phyloP scores from a whole-genome alignment of 37 sponge, comb jelly and placozoan genomes.

The Ianthella basta region DNA sequence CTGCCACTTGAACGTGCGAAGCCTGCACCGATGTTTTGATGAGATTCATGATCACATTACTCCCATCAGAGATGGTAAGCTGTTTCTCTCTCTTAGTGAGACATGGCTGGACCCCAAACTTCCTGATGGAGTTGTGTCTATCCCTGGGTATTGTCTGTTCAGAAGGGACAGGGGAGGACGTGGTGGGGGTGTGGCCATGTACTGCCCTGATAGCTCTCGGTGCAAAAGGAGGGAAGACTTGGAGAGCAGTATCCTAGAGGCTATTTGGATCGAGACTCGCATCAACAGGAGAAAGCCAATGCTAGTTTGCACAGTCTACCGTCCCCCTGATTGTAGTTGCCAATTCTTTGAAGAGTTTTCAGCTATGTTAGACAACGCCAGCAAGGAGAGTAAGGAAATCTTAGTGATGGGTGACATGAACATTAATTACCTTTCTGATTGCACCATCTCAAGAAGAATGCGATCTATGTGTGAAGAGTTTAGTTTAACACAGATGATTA shows the following conservation, averaged over 20 bases:
- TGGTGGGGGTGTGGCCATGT: slow-evolving; percentile 3
- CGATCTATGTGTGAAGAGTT: background rate
- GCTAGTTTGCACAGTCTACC: background rate
- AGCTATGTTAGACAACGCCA: background rate
- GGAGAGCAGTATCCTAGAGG: slow-evolving; percentile 1
- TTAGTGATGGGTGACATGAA: slow-evolving; percentile 15
- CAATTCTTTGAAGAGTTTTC: slow-evolving; percentile 7
- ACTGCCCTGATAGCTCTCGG: background rate
- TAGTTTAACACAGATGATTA: background rate
- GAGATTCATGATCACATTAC: slow-evolving; percentile 1
- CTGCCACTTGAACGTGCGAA: slow-evolving; percentile 13
- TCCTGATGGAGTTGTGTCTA: slow-evolving; percentile 2
- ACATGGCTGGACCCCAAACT: slow-evolving; percentile 32
- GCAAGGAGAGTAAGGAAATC: background rate
- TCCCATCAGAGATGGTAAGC: background rate
- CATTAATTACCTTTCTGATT: slow-evolving; percentile 6
- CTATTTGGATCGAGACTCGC: background rate
- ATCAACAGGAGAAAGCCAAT: background rate
- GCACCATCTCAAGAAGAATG: background rate
- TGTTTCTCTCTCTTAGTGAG: slow-evolving; percentile 15
- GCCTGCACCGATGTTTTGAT: background rate
- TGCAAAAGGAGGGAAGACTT: slow-evolving; percentile 7
- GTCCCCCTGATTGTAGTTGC: slow-evolving; percentile 1
- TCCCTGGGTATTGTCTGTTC: slow-evolving; percentile 3
- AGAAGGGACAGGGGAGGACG: slow-evolving; percentile 5